Conservation (phyloP, 1,140 invertebrate genomes). For the Drosophila asahinai region DNA sequence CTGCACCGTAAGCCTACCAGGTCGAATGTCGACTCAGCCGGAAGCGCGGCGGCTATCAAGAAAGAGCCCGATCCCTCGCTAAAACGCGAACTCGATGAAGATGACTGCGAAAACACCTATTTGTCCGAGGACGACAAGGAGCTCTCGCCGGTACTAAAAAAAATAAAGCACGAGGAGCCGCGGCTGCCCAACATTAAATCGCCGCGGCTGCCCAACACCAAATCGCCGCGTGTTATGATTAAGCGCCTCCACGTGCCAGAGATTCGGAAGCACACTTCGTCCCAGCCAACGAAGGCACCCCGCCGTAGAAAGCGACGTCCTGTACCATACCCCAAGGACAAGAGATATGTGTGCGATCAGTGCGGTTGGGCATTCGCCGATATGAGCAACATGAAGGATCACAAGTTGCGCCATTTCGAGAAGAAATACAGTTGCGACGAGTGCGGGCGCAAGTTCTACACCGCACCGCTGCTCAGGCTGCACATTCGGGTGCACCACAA, state of each 20-base stretch:
- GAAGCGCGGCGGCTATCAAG: not conserved
- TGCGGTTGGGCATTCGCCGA: constrained; percentile 65
- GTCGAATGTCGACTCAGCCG: no score
- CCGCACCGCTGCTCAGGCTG: constrained; percentile 35
- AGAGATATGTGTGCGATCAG: constrained; percentile 62
- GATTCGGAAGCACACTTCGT: not conserved
- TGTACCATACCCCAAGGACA: constrained; percentile 25
- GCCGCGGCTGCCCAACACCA: constrained; percentile 15
- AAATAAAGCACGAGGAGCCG: not conserved
- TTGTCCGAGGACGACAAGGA: not conserved
- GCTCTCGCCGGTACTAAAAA: not conserved
- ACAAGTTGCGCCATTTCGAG: constrained; percentile 53
- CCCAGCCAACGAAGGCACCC: not conserved
- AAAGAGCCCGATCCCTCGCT: constrained; percentile 9
- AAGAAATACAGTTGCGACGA: constrained; percentile 45
- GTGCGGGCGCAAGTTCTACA: constrained; percentile 56
- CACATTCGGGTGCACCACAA: constrained; percentile 63
- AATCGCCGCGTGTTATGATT: constrained; percentile 33
- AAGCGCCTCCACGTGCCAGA: constrained; percentile 14
- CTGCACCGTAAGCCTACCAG: not conserved
- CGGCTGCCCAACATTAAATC: constrained; percentile 9
- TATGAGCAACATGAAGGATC: constrained; percentile 62
- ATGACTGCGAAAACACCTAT: not conserved
- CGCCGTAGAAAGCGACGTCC: not conserved
- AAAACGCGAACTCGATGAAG: not conserved